Base-by-base conservation (phyloP, 2,888 invertebrate species). In the Subacronicta megacephala region DNA sequence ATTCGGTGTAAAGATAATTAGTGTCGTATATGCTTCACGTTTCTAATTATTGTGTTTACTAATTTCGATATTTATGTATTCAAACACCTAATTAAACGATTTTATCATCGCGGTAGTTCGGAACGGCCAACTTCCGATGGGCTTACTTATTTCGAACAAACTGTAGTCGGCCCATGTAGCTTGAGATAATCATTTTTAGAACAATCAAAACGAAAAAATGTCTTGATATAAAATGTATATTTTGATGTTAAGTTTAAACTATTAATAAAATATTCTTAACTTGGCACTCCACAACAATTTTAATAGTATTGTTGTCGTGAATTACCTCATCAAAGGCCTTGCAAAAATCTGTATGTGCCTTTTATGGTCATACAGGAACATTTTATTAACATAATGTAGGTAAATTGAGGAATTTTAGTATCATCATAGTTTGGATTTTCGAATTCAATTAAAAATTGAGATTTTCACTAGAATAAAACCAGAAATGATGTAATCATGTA, bases 401-500 rank as follows among this genome's bases (percentile, higher is more conserved):
- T 38, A 12, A 33, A 47, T 33, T 43, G 33, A 49, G 26, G 31
- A 38, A 43, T 15, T 57, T 23, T 23, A 23, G 23, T 23, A 23
- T 23, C 3, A 1, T 4, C 18, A 4, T 23, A 1, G 23, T 26
- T 26, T 10, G 10, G 26, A 10, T 26, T 10, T 26, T 10, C 0
- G 10, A 26, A 26, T 26, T 10, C 0, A 26, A 3, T 26, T 26
- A 10, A 10, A 26, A 26, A 26, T 26, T 29, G 29, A 42, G 7
- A 13, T 7, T 46, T 36, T n/a, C 1, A 38, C 12, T 9, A 46
- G 75, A 84, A 80, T 74, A 75, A 85, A 82, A 85, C 76, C 20
- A 75, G 44, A 71, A 41, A 40, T 64, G 47, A 76, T 82, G 77
- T 83, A 80, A 73, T 85, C 86, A 87, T 88, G 84, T 90, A 90